These are phyloP conservation scores for Pteromalus puparum DNA, from an alignment of 1,140 invertebrate genomes.

Conservation along the genomic window DNA sequence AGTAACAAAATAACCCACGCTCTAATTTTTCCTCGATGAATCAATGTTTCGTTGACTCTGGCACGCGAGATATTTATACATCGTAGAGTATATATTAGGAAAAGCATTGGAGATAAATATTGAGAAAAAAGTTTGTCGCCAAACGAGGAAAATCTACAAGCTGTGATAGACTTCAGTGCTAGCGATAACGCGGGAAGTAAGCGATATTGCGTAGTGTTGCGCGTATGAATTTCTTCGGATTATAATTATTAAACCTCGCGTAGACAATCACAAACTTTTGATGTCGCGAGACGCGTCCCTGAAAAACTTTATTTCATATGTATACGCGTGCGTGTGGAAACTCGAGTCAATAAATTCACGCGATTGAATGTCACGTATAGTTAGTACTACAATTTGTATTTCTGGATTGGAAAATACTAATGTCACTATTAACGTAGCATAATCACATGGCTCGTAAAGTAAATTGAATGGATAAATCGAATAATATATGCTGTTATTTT, in stretches of 20 bases:
- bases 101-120: background rate
- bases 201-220: too few relatives aligned
- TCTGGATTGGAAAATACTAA: background rate
- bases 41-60: background rate
- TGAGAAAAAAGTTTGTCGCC: background rate
- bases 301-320: background rate
- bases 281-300: background rate
- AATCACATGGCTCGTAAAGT: too few relatives aligned
- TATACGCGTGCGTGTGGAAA: background rate
- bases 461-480: too few relatives aligned
- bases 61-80: background rate
- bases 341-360: background rate
- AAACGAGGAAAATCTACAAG: background rate
- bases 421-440: background rate
- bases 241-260: background rate
- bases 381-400: background rate
- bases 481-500: too few relatives aligned
- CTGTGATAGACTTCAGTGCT: background rate
- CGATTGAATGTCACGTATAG: background rate
- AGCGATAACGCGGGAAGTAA: background rate
- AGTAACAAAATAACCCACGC: background rate
- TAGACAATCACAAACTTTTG: background rate
- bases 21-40: background rate
- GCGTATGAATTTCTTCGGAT: background rate
- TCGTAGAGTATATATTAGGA: background rate